A percentile compares a stretch with the other conserved stretches of the same genome.
Evolutionary conservation across 1,140 invertebrate genomes (phyloP).

Genomic region (Lasaia peninsularis): DNA sequence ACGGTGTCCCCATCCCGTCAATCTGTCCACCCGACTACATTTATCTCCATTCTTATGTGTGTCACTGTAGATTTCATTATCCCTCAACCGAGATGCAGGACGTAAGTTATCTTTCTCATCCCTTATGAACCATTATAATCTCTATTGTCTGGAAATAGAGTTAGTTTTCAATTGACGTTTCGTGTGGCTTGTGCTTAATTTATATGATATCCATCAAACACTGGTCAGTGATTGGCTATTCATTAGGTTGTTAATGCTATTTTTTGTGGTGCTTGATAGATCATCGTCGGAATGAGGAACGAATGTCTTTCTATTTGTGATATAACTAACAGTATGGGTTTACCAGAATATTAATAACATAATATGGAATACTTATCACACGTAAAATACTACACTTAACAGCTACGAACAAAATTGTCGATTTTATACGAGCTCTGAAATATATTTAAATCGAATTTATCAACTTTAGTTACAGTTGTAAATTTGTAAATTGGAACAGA

Average conservation of each 20-base stretch:
- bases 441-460: too few species aligned
- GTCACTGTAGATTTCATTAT: conserved; percentile 24
- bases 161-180: conserved; percentile 5
- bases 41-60: conserved; percentile 17
- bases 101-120: conserved; percentile 4
- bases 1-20: conserved; percentile 34
- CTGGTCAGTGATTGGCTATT: conserved; percentile 31
- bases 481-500: too few species aligned
- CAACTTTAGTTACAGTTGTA: too few species aligned
- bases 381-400: too few species aligned
- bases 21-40: conserved; percentile 25
- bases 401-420: too few species aligned
- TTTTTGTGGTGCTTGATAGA: conserved; percentile 29
- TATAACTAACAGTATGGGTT: neutral
- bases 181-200: conserved; percentile 22
- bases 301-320: neutral
- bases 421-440: too few species aligned
- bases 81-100: conserved; percentile 8
- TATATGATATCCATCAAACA: conserved; percentile 34
- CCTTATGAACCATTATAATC: neutral
- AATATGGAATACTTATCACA: too few species aligned
- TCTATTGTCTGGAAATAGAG: conserved; percentile 14
- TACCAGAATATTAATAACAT: too few species aligned
- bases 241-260: conserved; percentile 34
- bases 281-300: conserved; percentile 14